These are phyloP conservation scores for Cossypha dichroa DNA, from an alignment of 2,797 vertebrate species.

Conservation along the genomic window DNA sequence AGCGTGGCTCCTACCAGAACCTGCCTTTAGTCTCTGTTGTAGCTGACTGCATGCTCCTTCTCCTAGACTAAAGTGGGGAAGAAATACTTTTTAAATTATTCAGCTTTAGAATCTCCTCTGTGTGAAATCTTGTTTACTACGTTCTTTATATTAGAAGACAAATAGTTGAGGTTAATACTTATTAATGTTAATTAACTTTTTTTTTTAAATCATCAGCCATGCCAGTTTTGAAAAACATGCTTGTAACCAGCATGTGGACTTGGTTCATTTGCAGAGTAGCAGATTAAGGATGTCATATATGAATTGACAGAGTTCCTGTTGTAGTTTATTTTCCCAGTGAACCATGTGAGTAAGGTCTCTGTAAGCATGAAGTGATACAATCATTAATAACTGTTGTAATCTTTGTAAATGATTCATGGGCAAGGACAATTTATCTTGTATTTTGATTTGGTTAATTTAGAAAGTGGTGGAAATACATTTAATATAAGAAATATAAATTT, in stretches of 20 bases:
- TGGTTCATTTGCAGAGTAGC: background rate
- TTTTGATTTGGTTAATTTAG: background rate
- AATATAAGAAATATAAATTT: background rate
- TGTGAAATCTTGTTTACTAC: background rate
- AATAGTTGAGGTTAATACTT: background rate
- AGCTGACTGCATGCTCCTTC: background rate
- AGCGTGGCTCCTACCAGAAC: background rate
- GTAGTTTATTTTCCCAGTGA: conserved; percentile 21
- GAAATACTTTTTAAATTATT: background rate
- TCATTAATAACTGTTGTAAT: background rate
- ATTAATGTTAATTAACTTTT: background rate
- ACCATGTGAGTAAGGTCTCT: background rate
- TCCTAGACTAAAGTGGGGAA: background rate
- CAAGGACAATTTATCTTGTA: background rate
- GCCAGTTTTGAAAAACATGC: background rate
- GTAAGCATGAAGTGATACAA: background rate
- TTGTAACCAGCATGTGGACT: background rate
- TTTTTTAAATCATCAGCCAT: background rate
- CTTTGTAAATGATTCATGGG: background rate
- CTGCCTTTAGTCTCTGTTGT: background rate
- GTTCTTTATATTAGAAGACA: background rate
- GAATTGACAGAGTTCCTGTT: background rate
- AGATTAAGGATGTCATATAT: background rate
- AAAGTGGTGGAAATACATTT: background rate
- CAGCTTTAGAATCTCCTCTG: background rate